Evolutionary conservation across 53 echinoderm and acorn worm genomes (phyloP), one percentile per base, ranked within the genome.

Genomic region (Luidia sarsii): DNA sequence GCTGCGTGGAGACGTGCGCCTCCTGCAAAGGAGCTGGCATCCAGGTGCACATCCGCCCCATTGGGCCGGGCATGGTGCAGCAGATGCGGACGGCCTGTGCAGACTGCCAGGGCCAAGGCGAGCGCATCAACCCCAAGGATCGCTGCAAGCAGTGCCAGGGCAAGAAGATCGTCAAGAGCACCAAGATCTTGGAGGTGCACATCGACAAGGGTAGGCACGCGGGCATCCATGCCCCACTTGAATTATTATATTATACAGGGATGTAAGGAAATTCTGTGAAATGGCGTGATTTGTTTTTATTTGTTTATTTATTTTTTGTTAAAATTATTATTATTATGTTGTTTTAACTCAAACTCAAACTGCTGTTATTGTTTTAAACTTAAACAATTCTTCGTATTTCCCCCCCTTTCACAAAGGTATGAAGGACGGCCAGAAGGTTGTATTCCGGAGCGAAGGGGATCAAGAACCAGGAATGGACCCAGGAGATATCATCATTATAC

Each of bases 371-470:
- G 14, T 1, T 14, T 3, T 14, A 14, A 32, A 14, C 7, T 10
- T n/a, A n/a, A n/a, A n/a, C n/a, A n/a, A n/a, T n/a, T n/a, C n/a
- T n/a, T n/a, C n/a, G n/a, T n/a, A n/a, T n/a, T n/a, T n/a, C n/a
- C n/a, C n/a, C n/a, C n/a, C n/a, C n/a, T n/a, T n/a, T n/a, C n/a
- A n/a, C n/a, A n/a, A n/a, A 99, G 99, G 99, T 49, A 99, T 99
- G 99, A 90, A 79, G 36, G 99, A 99, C 77, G 94, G 94, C 5
- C 94, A 99, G 87, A 99, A 94, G 86, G 91, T 99, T 24, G 70
- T 75, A 80, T 99, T 94, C 85, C 67, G 71, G 7, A 91, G 99
- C 10, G 99, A 99, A 74, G 99, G 99, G 23, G 99, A 99, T 80
- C 99, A 99, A 70, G 99, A 99, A 50, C 99, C 99, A 1, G 91